Base-by-base conservation (phyloP, 2,888 invertebrate species). In the Athalia circularis region DNA sequence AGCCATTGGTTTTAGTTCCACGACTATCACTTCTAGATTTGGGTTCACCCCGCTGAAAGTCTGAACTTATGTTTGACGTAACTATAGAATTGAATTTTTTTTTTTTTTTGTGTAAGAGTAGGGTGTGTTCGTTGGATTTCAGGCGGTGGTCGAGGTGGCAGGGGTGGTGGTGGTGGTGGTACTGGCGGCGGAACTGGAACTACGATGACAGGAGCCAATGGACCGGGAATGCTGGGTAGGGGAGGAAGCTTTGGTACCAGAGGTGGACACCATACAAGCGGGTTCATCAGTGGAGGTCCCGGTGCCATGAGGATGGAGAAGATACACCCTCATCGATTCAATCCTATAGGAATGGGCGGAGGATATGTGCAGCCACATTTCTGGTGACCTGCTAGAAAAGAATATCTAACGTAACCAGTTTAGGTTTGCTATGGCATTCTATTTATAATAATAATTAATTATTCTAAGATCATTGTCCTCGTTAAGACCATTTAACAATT, bases 301-400 rank as follows among this genome's bases (percentile, higher is more conserved):
- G 90, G 90, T 3, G 90, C 90, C 5, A 89, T 90, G 87, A 86
- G 90, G 70, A 90, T 90, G 90, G 90, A 90, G 67, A 90, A 90
- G 79, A 87, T 90, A 0, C 90, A 90, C 79, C 90, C 89, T 0
- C 90, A 90, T 79, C 90, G 90, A 11, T 90, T 90, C 83, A 90
- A 90, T 80, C 90, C 90, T 0, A 86, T 90, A 64, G 89, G 90
- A 13, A 90, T 90, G 90, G 88, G 90, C 47, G 88, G 90, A 5
- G 85, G 86, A 54, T 90, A 90, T 81, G 88, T 89, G 68, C 90
- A 89, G 76, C 88, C 90, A 11, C 90, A 90, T 80, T 90, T 90
- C 82, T 90, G 90, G 90, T 90, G 90, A 90, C 87, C 52, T 15
- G 52, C 61, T 75, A 75, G 47, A 75, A 62, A 61, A 75, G 75